Evolutionary conservation across 2,888 invertebrate species (phyloP), one percentile per base, ranked within the genome.

Genomic region (Pammene aurita): DNA sequence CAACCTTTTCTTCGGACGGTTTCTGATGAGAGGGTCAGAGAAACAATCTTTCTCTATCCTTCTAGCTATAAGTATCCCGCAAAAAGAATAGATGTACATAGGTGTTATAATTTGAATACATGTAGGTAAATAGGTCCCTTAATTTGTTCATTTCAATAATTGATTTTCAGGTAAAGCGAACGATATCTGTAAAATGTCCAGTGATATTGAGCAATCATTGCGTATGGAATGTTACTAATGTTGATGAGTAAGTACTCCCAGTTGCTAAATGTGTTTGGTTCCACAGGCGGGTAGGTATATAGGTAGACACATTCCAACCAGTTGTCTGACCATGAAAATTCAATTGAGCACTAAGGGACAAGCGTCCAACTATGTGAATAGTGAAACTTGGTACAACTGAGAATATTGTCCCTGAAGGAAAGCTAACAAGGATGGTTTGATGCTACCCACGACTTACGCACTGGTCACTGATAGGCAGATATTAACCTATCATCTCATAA

Each of bases 181-280:
- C 92, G 1, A 84, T 92, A 73, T 87, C 89, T 9, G 83, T 85
- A 0, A 85, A 84, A 78, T 85, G 90, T 72, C 90, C 90, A 5
- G 83, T 92, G 7, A 90, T 90, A 73, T 78, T 92, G 65, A 92
- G 90, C 73, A 89, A 92, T 76, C 87, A 92, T 71, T 90, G 90
- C 73, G 82, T 92, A 61, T 92, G 92, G 92, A 91, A 89, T 73
- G 86, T 92, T 42, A 77, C 83, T n/a, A 92, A 92, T 70, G 81
- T 92, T 0, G 82, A 87, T 26, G 88, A 85, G 93, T 92, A 76
- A 76, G 92, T 87, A 73, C 46, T 54, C 41, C 44, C 41, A 41
- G 1, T 6, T 56, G 38, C 48, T 48, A 14, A 35, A 35, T 14
- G 11, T 7, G 2, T 54, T 54, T 9, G 9, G 13, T 10, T 16